A percentile compares a stretch with the other conserved stretches of the same genome.
Evolutionary conservation across 2,888 invertebrate species (phyloP).

Genomic region (Oscheius onirici): DNA sequence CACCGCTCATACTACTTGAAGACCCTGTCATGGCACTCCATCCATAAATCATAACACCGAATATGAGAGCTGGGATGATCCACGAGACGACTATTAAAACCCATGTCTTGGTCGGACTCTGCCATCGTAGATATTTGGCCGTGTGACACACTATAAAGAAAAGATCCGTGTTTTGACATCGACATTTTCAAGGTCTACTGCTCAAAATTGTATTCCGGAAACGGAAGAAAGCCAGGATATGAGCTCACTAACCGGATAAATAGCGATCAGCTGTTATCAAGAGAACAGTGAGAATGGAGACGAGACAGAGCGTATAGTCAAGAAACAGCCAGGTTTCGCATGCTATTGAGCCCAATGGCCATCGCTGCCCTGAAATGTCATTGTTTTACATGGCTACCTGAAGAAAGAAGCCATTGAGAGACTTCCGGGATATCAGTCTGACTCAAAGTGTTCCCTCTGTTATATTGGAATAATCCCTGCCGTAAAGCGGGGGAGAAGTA

Average conservation of each 20-base stretch:
- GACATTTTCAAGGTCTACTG: background rate
- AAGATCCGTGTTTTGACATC: background rate
- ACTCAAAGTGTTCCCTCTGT: too few relatives aligned
- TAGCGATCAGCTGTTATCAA: constrained; percentile 70
- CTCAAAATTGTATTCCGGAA: background rate
- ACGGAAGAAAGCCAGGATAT: background rate
- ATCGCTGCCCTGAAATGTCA: constrained; percentile 60
- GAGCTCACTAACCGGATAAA: constrained; percentile 39
- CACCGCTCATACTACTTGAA: constrained; percentile 50
- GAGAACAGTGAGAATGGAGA: constrained; percentile 71
- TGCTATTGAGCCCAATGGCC: constrained; percentile 67
- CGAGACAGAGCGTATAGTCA: constrained; percentile 71
- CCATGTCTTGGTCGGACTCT: constrained; percentile 81
- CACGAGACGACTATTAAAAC: constrained; percentile 67
- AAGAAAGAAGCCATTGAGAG: too few relatives aligned
- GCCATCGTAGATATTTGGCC: constrained; percentile 71
- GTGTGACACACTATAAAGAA: constrained; percentile 67
- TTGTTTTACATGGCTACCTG: background rate
- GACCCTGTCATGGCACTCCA: constrained; percentile 67
- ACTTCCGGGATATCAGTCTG: too few relatives aligned
- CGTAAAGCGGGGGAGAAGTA: too few relatives aligned
- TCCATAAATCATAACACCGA: constrained; percentile 71
- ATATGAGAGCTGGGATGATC: constrained; percentile 68
- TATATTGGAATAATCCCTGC: too few relatives aligned
- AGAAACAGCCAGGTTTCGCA: constrained; percentile 71